Evolutionary conservation across 2,888 invertebrate species (phyloP).

Genomic region (Lucinisca nassula): DNA sequence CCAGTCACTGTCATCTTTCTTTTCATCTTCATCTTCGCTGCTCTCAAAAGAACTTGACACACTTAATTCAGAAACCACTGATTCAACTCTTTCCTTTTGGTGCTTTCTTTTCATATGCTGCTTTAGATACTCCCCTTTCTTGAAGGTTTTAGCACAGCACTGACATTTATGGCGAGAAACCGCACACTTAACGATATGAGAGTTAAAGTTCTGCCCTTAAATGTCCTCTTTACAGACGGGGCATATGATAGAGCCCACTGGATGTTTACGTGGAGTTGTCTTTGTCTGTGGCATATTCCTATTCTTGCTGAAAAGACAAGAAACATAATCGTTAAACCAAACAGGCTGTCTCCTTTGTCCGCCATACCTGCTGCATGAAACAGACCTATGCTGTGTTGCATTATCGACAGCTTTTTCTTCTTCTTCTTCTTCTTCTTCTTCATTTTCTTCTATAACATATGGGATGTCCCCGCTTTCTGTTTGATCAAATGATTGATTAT

Average conservation of each 20-base stretch:
- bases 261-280: neutral
- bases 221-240: neutral
- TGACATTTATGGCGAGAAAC: neutral
- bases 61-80: neutral
- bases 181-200: neutral
- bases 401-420: neutral
- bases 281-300: neutral
- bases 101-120: neutral
- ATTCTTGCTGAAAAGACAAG: neutral
- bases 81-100: neutral
- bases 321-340: neutral
- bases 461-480: neutral
- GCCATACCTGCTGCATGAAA: neutral
- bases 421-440: neutral
- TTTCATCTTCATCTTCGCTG: neutral
- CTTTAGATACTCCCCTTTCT: neutral
- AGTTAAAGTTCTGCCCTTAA: neutral
- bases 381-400: neutral
- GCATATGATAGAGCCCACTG: neutral
- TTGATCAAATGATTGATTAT: too few relatives aligned
- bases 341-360: neutral
- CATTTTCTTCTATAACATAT: neutral
- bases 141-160: neutral
- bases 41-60: neutral
- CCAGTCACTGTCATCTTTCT: neutral